Percentiles rank a stretch among this genome's conserved stretches.
phyloP scores from a whole-genome alignment of 2,797 vertebrate species.

The Austrolebias charrua region DNA sequence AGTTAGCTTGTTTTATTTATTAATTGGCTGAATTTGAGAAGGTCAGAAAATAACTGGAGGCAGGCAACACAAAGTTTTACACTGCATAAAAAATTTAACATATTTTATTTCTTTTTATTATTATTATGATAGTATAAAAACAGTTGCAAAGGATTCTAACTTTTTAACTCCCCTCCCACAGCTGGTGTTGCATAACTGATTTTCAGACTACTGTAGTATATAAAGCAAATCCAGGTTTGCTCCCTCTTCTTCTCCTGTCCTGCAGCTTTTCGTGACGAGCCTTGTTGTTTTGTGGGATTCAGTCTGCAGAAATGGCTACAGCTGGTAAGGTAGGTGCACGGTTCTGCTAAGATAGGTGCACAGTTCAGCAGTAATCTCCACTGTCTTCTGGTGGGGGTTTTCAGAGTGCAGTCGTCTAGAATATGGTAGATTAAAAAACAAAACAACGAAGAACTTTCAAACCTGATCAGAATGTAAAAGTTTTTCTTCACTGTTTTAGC shows the following conservation, averaged over 20 bases:
- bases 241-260: neutral
- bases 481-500: no score
- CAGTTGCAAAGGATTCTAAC: neutral
- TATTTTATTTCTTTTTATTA: neutral
- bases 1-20: no score
- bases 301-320: slow-evolving; percentile 61
- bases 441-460: no score
- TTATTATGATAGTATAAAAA: neutral
- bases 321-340: slow-evolving; percentile 68
- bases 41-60: neutral
- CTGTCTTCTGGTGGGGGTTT: neutral
- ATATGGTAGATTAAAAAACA: no score
- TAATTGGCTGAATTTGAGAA: neutral
- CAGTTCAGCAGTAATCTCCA: neutral
- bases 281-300: neutral
- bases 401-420: no score
- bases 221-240: slow-evolving; percentile 14
- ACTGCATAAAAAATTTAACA: neutral
- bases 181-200: slow-evolving; percentile 14
- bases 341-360: no score
- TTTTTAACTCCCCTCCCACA: slow-evolving; percentile 24
- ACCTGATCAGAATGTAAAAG: no score
- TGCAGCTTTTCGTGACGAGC: neutral
- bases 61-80: neutral
- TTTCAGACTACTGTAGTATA: slow-evolving; percentile 20